Evolutionary conservation across 2,113 vertebrate genomes (phyloP).

Genomic region (Athene cunicularia): DNA sequence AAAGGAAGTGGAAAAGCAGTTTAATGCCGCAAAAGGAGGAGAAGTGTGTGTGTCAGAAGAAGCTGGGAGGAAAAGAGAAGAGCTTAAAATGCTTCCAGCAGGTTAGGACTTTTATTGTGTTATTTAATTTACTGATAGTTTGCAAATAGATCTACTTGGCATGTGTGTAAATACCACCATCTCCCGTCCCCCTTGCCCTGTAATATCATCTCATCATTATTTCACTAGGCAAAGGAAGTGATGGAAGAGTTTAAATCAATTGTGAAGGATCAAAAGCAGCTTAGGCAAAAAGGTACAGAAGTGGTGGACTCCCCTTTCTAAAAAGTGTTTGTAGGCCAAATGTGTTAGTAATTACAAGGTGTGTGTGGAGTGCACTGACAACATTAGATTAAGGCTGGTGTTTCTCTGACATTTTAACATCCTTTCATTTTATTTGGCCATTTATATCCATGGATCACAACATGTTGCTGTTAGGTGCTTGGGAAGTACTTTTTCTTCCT

Average conservation of each 20-base stretch:
- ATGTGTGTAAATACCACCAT: neutral
- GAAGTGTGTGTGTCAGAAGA: conserved; percentile 72
- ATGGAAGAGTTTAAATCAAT: conserved; percentile 55
- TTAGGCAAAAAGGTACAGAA: conserved; percentile 23
- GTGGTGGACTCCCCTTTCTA: neutral
- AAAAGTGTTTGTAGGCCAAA: conserved; percentile 3
- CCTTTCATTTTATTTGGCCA: conserved; percentile 68
- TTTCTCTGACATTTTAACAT: conserved; percentile 70
- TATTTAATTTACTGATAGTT: conserved; percentile 10
- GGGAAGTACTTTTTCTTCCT: conserved; percentile 24
- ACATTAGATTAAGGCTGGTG: conserved; percentile 51
- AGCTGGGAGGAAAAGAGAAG: conserved; percentile 74
- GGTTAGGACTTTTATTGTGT: conserved; percentile 64
- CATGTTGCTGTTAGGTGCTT: conserved; percentile 9
- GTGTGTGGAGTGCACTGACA: conserved; percentile 62
- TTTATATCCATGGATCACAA: conserved; percentile 57
- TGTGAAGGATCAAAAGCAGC: conserved; percentile 61
- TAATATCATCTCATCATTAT: conserved; percentile 19
- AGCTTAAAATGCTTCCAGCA: conserved; percentile 86
- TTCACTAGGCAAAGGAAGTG: conserved; percentile 41
- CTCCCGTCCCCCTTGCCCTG: neutral
- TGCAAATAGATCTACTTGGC: neutral
- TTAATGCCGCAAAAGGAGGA: conserved; percentile 78
- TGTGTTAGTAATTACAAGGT: conserved; percentile 74
- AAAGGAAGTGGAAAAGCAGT: conserved; percentile 82